phyloP scores from a whole-genome alignment of 1,140 invertebrate species.

The Grapholita molesta region DNA sequence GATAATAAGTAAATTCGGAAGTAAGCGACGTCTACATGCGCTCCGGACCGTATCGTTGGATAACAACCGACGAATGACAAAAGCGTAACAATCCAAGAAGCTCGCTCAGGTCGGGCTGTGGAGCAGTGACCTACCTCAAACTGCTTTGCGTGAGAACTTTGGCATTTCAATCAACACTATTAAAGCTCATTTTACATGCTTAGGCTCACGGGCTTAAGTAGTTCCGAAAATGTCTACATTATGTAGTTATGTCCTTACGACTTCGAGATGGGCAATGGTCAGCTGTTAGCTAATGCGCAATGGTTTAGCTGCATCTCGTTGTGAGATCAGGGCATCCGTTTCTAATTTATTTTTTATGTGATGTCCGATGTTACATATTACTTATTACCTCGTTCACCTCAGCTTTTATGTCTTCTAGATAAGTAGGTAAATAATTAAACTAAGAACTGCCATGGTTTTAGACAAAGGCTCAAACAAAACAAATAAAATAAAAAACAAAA shows the following conservation, averaged over 20 bases:
- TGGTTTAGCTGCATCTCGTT: background rate
- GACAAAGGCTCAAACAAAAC: too few relatives aligned
- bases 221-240: background rate
- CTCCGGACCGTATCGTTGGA: slow-evolving; percentile 34
- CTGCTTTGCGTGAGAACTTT: background rate
- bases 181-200: background rate
- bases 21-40: slow-evolving; percentile 49
- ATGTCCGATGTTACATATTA: background rate
- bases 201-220: background rate
- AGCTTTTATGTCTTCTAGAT: too few relatives aligned
- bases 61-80: background rate
- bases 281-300: background rate
- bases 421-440: too few relatives aligned
- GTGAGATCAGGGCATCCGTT: background rate
- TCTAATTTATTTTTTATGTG: background rate
- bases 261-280: background rate
- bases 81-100: background rate
- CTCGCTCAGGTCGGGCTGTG: too few relatives aligned
- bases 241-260: background rate
- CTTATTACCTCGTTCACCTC: background rate
- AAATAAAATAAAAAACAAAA: too few relatives aligned
- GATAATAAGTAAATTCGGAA: slow-evolving; percentile 45
- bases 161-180: background rate
- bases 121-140: background rate
- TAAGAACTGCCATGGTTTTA: too few relatives aligned